These are phyloP conservation scores for Poecile montanus DNA, from an alignment of 2,797 vertebrate species.

Conservation along the genomic window DNA sequence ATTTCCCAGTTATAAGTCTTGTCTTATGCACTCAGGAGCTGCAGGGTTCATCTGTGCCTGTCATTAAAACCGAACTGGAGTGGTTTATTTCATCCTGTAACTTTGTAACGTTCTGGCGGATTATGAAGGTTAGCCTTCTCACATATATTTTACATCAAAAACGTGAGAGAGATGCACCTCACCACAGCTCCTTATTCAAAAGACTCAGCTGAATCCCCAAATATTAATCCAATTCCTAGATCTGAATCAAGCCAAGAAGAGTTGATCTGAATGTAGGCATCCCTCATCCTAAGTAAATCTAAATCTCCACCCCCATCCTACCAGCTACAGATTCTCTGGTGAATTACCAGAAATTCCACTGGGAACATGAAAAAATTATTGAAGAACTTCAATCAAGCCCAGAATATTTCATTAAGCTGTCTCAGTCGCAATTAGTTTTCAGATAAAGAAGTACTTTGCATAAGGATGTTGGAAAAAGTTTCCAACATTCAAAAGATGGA, in stretches of 20 bases:
- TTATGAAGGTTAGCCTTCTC: slow-evolving; percentile 15
- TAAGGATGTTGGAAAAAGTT: neutral
- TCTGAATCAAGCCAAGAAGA: neutral
- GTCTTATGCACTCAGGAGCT: neutral
- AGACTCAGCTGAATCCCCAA: neutral
- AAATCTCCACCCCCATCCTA: neutral
- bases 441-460: neutral
- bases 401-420: neutral
- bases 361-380: neutral
- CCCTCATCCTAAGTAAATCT: neutral
- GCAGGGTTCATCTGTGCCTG: neutral
- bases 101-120: neutral
- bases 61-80: slow-evolving; percentile 14
- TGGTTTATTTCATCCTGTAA: slow-evolving; percentile 15
- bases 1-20: neutral
- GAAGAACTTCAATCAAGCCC: slow-evolving; percentile 7
- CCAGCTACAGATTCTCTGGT: neutral
- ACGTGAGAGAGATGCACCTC: neutral
- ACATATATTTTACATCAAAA: slow-evolving; percentile 61
- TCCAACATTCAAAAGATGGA: neutral
- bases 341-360: neutral
- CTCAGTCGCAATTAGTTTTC: neutral
- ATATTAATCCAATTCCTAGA: neutral
- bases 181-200: neutral
- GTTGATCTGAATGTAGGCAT: neutral